phyloP scores from a whole-genome alignment of 2,888 invertebrate genomes.

The Caenorhabditis uteleia region DNA sequence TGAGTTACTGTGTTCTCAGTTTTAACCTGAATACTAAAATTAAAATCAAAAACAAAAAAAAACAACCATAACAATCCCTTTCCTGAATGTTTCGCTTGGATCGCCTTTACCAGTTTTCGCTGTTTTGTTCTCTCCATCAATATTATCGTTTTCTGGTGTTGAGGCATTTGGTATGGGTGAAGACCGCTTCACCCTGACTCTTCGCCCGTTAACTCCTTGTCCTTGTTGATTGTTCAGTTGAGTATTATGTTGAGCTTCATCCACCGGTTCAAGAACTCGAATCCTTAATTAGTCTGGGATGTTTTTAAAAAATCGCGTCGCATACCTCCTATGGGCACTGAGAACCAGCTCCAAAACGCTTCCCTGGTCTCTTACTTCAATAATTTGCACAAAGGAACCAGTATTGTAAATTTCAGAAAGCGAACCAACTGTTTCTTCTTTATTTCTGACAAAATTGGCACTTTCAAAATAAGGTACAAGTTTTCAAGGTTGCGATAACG shows the following conservation, averaged over 20 bases:
- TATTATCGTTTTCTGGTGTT: conserved; percentile 4
- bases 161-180: conserved; percentile 8
- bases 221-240: background rate
- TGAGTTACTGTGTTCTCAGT: conserved; percentile 63
- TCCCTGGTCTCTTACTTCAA: conserved; percentile 85
- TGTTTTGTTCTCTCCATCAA: conserved; percentile 4
- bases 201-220: conserved; percentile 17
- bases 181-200: conserved; percentile 13
- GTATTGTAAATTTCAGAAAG: conserved; percentile 86
- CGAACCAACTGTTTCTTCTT: conserved; percentile 75
- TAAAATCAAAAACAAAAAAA: background rate
- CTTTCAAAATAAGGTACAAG: background rate
- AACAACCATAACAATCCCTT: conserved; percentile 31
- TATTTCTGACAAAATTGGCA: conserved; percentile 40
- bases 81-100: conserved; percentile 3
- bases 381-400: conserved; percentile 94
- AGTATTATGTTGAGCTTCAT: conserved; percentile 9
- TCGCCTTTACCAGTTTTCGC: background rate
- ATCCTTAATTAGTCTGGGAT: conserved; percentile 8
- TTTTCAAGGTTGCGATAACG: no score
- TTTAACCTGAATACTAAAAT: conserved; percentile 29
- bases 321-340: conserved; percentile 75
- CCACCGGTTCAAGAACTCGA: conserved; percentile 34
- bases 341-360: conserved; percentile 84
- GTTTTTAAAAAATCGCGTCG: conserved; percentile 68